These are phyloP conservation scores for Laodelphax striatellus DNA, from an alignment of 1,140 invertebrate species.

Conservation along the genomic window DNA sequence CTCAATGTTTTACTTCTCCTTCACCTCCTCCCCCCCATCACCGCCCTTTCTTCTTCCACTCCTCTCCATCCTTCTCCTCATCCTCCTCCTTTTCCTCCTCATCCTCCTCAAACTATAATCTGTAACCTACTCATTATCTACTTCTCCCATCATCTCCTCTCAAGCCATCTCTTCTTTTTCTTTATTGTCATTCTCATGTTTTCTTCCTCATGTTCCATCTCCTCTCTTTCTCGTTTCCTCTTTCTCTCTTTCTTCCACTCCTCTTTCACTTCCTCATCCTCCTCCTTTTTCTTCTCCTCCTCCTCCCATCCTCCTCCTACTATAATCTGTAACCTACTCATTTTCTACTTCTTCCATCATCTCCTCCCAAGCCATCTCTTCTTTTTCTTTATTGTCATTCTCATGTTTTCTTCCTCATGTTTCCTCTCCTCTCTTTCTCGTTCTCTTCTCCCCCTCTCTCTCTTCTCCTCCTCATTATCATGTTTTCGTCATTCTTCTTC, in stretches of 20 bases:
- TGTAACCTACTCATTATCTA: no score
- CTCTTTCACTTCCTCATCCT: background rate
- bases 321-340: no score
- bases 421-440: conserved; percentile 5
- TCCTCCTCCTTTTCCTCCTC: background rate
- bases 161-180: background rate
- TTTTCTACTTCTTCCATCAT: no score
- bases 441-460: conserved; percentile 1
- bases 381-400: background rate
- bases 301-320: background rate
- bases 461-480: background rate
- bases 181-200: background rate
- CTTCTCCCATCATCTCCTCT: no score
- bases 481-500: conserved; percentile 4
- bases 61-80: background rate
- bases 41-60: background rate
- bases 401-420: conserved; percentile 4
- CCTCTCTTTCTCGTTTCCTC: conserved; percentile 9
- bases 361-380: no score
- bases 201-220: conserved; percentile 2
- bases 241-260: background rate
- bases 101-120: no score
- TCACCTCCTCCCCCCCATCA: no score
- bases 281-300: conserved; percentile 3
- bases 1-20: no score